Evolutionary conservation across 2,113 vertebrate species (phyloP).

Genomic region (Urocolius indicus): DNA sequence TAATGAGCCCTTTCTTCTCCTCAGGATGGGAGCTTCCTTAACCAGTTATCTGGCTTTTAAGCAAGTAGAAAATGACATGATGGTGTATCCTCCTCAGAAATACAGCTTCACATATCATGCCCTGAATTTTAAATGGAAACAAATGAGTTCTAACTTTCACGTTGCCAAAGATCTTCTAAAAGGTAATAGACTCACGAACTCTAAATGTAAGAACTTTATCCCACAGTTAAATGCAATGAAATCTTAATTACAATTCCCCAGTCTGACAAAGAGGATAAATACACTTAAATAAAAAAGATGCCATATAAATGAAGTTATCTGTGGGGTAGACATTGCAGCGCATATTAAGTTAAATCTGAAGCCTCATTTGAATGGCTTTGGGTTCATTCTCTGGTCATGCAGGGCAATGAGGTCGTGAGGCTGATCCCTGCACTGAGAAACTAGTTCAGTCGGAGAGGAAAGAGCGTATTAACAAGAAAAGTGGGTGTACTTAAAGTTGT

Average conservation of each 20-base stretch:
- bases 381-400: slow-evolving; percentile 46
- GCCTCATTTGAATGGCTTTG: neutral
- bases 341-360: neutral
- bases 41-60: slow-evolving; percentile 15
- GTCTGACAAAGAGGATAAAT: neutral
- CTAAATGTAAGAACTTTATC: neutral
- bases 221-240: neutral
- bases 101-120: neutral
- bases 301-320: neutral
- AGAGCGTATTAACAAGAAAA: neutral
- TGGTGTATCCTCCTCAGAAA: neutral
- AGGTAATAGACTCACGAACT: neutral
- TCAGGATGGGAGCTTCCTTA: slow-evolving; percentile 17
- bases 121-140: slow-evolving; percentile 28
- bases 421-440: neutral
- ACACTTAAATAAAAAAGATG: neutral
- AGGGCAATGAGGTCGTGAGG: neutral
- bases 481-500: neutral
- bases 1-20: slow-evolving; percentile 54
- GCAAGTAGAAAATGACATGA: neutral
- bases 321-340: neutral
- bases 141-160: neutral
- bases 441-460: neutral
- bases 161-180: neutral
- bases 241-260: neutral